Conservation (phyloP, 2,113 vertebrate species). For the Myodes glareolus region DNA sequence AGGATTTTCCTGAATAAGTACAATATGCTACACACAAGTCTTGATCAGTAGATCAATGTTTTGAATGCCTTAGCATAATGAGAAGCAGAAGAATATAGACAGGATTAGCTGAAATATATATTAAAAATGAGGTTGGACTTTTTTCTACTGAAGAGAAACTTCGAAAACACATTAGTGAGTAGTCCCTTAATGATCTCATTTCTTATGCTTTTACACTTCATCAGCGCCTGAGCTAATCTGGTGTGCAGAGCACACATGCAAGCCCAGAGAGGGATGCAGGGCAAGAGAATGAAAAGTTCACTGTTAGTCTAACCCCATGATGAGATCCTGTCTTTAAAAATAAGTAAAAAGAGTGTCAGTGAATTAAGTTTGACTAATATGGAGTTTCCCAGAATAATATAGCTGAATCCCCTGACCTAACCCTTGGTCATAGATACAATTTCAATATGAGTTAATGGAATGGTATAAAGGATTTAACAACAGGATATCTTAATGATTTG, state of each 20-base stretch:
- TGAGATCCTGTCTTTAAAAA: not conserved
- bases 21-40: not conserved
- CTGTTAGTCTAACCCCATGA: not conserved
- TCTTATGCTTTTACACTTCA: not conserved
- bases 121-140: not conserved
- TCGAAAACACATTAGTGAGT: constrained; percentile 12
- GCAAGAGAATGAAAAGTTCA: not conserved
- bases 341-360: not conserved
- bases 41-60: not conserved
- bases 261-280: not conserved
- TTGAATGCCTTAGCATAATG: not conserved
- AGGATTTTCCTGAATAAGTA: not conserved
- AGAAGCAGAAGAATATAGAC: not conserved
- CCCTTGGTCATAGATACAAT: not conserved
- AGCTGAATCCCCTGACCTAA: constrained; percentile 29
- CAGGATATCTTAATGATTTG: not conserved
- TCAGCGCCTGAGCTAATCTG: not conserved
- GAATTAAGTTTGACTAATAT: constrained; percentile 33
- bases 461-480: not conserved
- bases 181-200: not conserved
- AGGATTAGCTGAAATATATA: not conserved
- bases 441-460: not conserved
- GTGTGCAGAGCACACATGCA: not conserved
- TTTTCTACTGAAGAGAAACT: constrained; percentile 16
- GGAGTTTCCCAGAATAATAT: constrained; percentile 32